phyloP scores from a whole-genome alignment of 1,140 invertebrate species.

The Drosophila ercepeae region DNA sequence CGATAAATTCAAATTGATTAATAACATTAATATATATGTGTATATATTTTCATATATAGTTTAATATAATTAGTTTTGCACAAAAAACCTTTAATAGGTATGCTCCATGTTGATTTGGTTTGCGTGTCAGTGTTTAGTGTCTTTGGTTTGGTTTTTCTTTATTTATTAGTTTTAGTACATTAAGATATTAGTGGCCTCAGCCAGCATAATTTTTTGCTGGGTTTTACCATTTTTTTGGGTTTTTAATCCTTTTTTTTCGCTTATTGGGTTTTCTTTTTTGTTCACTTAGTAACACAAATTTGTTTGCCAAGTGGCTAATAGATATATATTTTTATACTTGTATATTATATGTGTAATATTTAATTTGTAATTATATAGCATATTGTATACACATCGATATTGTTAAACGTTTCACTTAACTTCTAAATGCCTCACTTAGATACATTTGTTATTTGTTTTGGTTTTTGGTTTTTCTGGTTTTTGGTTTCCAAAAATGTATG shows the following conservation, averaged over 20 bases:
- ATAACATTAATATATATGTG: slow-evolving; percentile 47
- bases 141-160: slow-evolving; percentile 17
- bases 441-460: slow-evolving; percentile 16
- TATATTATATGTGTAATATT: slow-evolving; percentile 32
- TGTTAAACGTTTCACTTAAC: slow-evolving; percentile 56
- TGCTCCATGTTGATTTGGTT: slow-evolving; percentile 56
- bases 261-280: slow-evolving; percentile 15
- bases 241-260: slow-evolving; percentile 34
- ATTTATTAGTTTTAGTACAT: slow-evolving; percentile 40
- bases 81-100: slow-evolving; percentile 82
- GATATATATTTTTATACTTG: too few relatives aligned
- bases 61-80: slow-evolving; percentile 68
- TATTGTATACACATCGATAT: slow-evolving; percentile 72
- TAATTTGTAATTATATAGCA: slow-evolving; percentile 23
- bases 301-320: slow-evolving; percentile 64
- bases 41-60: slow-evolving; percentile 51
- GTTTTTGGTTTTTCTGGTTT: too few relatives aligned
- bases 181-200: slow-evolving; percentile 71
- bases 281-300: slow-evolving; percentile 65
- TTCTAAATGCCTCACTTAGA: slow-evolving; percentile 41
- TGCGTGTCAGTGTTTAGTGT: slow-evolving; percentile 34
- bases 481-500: slow-evolving; percentile 75
- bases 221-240: slow-evolving; percentile 60
- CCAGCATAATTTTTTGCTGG: slow-evolving; percentile 80
- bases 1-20: slow-evolving; percentile 50